A percentile compares a stretch with the other conserved stretches of the same genome.
These are phyloP conservation scores for Xylota sylvarum DNA, from an alignment of 2,888 invertebrate species.

Conservation along the genomic window DNA sequence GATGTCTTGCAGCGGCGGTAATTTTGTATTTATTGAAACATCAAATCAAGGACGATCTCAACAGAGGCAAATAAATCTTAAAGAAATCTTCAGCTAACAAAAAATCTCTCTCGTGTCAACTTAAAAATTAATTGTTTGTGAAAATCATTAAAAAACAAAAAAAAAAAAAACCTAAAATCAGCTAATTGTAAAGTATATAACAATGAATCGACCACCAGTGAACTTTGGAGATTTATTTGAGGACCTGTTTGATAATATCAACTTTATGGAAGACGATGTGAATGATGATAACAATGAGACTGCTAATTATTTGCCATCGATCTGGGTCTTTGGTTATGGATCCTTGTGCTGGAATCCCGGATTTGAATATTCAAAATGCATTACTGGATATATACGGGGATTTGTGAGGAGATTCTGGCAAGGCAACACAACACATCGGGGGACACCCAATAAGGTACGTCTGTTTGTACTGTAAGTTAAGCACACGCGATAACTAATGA, in stretches of 20 bases:
- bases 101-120: constrained; percentile 24
- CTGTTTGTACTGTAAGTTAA: not conserved
- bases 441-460: constrained; percentile 89
- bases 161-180: constrained; percentile 13
- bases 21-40: constrained; percentile 40
- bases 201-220: constrained; percentile 78
- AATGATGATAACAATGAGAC: constrained; percentile 75
- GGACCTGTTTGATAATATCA: constrained; percentile 81
- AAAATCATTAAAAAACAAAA: not conserved
- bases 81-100: constrained; percentile 77
- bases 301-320: constrained; percentile 76
- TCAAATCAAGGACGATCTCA: constrained; percentile 72
- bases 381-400: constrained; percentile 91
- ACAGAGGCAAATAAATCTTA: constrained; percentile 51
- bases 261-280: constrained; percentile 78
- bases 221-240: constrained; percentile 82
- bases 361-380: constrained; percentile 92
- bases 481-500: not conserved
- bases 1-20: constrained; percentile 78
- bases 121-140: not conserved
- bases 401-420: constrained; percentile 97
- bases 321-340: constrained; percentile 98
- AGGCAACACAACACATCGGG: constrained; percentile 93
- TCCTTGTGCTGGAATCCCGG: constrained; percentile 98
- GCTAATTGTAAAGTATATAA: not conserved